Percentiles rank a stretch among this genome's conserved stretches.
These are phyloP conservation scores for Carapus acus DNA, from an alignment of 2,797 vertebrate species.

Conservation along the genomic window DNA sequence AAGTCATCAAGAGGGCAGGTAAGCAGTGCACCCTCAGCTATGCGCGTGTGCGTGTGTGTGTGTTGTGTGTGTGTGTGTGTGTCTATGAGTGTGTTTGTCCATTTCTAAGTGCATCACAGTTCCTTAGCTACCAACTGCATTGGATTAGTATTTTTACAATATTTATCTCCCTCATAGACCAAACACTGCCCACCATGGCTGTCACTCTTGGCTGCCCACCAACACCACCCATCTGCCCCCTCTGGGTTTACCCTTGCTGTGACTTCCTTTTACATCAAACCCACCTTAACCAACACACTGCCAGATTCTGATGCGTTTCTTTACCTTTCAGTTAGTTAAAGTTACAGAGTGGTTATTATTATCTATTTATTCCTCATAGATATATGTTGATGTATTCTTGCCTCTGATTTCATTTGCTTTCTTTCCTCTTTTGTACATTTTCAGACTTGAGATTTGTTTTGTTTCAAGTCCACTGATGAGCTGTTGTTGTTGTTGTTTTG, in stretches of 20 bases:
- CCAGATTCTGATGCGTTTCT: constrained; percentile 37
- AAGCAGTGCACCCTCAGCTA: constrained; percentile 59
- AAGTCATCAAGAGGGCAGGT: constrained; percentile 95
- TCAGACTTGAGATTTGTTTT: constrained; percentile 62
- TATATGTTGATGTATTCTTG: constrained; percentile 60
- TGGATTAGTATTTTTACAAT: too few species aligned
- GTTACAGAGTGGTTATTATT: constrained; percentile 26
- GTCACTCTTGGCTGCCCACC: constrained; percentile 14
- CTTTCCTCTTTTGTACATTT: constrained; percentile 47
- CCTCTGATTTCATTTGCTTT: constrained; percentile 54
- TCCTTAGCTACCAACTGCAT: too few species aligned
- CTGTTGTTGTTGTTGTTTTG: constrained; percentile 80
- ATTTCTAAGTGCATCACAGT: constrained; percentile 40
- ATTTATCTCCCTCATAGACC: too few species aligned
- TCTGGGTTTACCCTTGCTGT: constrained; percentile 35
- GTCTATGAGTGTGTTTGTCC: constrained; percentile 30
- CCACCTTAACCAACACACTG: constrained; percentile 13
- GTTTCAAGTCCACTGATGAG: constrained; percentile 71
- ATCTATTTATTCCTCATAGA: constrained; percentile 58
- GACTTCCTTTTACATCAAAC: constrained; percentile 16
- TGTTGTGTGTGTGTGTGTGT: constrained; percentile 35
- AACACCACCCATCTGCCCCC: too few species aligned
- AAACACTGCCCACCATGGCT: constrained; percentile 31
- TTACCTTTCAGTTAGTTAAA: constrained; percentile 49
- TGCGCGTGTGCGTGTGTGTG: constrained; percentile 47